Conservation (phyloP, 2,113 vertebrate genomes). For the Amblyornis subalaris region DNA sequence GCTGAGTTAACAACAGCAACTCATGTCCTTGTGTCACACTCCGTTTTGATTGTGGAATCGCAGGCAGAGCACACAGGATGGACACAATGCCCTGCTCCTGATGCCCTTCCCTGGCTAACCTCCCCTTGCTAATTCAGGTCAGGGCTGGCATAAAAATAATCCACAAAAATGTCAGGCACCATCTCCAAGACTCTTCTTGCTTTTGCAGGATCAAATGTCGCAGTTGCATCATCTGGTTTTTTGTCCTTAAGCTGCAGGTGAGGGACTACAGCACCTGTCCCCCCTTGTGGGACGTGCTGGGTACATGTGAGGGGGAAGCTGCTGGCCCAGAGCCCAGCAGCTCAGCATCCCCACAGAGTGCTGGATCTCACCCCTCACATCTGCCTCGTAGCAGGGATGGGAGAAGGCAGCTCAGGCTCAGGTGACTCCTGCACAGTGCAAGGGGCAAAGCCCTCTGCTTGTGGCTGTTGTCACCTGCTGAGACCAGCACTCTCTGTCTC, state of each 20-base stretch:
- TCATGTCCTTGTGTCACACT: not conserved
- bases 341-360: not conserved
- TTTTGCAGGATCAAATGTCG: not conserved
- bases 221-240: not conserved
- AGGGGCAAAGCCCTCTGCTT: not conserved
- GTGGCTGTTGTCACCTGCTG: not conserved
- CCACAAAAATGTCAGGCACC: not conserved
- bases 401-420: not conserved
- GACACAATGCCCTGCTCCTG: rapidly evolving
- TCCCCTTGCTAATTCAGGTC: not conserved
- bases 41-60: not conserved
- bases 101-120: not conserved
- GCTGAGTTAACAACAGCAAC: not conserved
- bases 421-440: not conserved
- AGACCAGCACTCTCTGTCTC: not conserved
- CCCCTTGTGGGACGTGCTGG: rapidly evolving
- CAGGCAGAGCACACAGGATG: not conserved
- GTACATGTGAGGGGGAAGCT: rapidly evolving
- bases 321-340: not conserved
- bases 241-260: not conserved
- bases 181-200: not conserved
- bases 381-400: not conserved
- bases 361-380: not conserved
- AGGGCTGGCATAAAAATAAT: not conserved
- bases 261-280: not conserved